Percentiles rank a stretch among this genome's conserved stretches.
Evolutionary conservation across 2,797 vertebrate genomes (phyloP).

Genomic region (Tolypeutes matacus): DNA sequence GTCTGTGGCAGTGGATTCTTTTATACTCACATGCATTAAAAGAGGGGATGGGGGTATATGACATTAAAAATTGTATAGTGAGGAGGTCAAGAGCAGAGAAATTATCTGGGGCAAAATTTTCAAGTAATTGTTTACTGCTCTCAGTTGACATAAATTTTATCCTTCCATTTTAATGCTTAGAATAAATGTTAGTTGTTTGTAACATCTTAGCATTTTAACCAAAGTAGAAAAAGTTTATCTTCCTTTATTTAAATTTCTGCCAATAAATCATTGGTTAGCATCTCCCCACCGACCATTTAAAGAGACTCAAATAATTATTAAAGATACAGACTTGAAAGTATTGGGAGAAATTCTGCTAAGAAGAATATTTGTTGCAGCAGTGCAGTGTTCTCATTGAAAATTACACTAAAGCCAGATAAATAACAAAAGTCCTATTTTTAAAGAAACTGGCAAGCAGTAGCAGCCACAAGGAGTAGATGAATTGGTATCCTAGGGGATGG

Average conservation of each 20-base stretch:
- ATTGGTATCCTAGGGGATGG: background rate
- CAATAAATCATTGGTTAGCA: background rate
- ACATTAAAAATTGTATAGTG: background rate
- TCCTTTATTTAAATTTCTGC: background rate
- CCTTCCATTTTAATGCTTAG: constrained; percentile 7
- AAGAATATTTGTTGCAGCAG: background rate
- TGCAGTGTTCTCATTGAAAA: constrained; percentile 7
- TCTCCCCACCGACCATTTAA: background rate
- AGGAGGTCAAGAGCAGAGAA: background rate
- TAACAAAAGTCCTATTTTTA: constrained; percentile 5
- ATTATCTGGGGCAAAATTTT: constrained; percentile 7
- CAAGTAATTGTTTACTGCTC: background rate
- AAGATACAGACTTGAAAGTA: background rate
- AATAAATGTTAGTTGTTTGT: background rate
- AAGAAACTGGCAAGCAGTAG: background rate
- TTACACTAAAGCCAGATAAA: constrained; percentile 19
- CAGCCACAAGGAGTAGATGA: background rate
- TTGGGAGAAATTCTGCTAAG: background rate
- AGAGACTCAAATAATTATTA: background rate
- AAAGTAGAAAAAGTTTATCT: background rate
- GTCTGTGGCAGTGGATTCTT: background rate
- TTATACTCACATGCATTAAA: background rate
- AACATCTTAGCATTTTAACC: background rate
- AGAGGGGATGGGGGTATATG: background rate
- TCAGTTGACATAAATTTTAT: background rate